Evolutionary conservation across 1,140 invertebrate species (phyloP), one percentile per base, ranked within the genome.

Genomic region (Arctopsyche grandis): DNA sequence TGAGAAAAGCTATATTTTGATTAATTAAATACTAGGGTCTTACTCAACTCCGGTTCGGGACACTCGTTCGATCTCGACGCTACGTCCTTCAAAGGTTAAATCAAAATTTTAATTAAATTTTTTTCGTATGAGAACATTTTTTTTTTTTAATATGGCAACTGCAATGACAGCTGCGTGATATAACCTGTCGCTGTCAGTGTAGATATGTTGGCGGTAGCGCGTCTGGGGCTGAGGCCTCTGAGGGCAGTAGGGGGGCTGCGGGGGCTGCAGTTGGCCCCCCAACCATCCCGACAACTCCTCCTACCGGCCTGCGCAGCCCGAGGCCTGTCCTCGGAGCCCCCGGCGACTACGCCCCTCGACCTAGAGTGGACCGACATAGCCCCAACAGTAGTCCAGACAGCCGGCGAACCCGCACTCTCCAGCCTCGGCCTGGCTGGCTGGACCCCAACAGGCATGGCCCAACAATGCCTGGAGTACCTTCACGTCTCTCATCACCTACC

Each of bases 371-470:
- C 24, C 0, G 14, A 66, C 24, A n/a, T 24, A 19, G 1, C n/a
- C 16, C 7, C 16, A 1, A 16, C 24, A 24, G 12, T 26, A 0
- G 3, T 66, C 0, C 9, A 10, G 5, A 26, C 56, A 5, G 21
- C 9, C 22, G 63, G 22, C 14, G 96, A 97, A 86, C 91, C 94
- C 4, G 91, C 93, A 0, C 92, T 98, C 82, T 87, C 90, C 1
- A 95, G 93, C 77, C 83, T 97, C 56, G 97, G 96, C 7, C 87
- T 99, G 7, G 95, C 92, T 16, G 91, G 93, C 9, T 95, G 90
- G 89, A 87, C 86, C 19, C 97, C 97, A 0, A 85, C 93, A 10
- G 97, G 97, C 3, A 84, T 96, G 0, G 86, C 97, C 0, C 95
- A 98, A 85, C 89, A 92, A 60, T 89, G 88, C 79, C 87, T 99